phyloP scores from a whole-genome alignment of 1,140 invertebrate species.

The fruit fly (Drosophila melanogaster) region DNA sequence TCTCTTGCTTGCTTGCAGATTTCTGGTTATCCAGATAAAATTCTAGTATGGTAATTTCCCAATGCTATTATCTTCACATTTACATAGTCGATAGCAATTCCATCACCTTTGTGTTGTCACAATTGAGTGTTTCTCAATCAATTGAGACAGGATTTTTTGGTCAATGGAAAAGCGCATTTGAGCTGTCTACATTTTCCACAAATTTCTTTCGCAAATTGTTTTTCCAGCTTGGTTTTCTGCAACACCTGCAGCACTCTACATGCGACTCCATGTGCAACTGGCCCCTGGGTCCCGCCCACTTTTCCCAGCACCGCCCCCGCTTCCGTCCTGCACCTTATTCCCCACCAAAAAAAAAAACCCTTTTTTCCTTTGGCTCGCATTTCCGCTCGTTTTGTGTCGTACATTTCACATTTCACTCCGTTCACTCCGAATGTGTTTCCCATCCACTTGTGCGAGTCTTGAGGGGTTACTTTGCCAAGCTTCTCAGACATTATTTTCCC shows the following conservation, averaged over 20 bases:
- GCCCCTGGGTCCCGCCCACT: not conserved
- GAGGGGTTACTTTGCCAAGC: conserved; percentile 71
- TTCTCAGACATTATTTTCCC: conserved; percentile 61
- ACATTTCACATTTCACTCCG: conserved; percentile 59
- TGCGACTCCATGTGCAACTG: conserved; percentile 14
- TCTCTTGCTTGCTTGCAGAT: not conserved
- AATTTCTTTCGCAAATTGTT: conserved; percentile 55
- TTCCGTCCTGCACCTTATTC: not conserved
- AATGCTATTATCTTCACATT: conserved; percentile 2
- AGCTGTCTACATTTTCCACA: conserved; percentile 51
- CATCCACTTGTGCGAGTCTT: conserved; percentile 68
- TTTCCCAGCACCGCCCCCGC: not conserved
- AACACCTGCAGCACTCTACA: conserved; percentile 32
- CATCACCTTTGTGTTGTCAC: conserved; percentile 7
- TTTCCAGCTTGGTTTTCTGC: conserved; percentile 45
- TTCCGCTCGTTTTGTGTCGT: conserved; percentile 71
- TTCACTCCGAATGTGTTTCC: conserved; percentile 63
- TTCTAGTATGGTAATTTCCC: not conserved
- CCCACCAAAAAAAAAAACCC: not conserved
- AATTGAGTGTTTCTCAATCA: conserved; percentile 29
- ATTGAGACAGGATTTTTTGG: conserved; percentile 26
- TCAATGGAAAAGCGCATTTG: conserved; percentile 41
- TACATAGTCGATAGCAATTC: not conserved
- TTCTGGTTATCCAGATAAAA: not conserved
- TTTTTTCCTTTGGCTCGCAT: conserved; percentile 49